These are phyloP conservation scores for Eudyptes chrysolophus DNA, from an alignment of 2,113 vertebrate species.

Conservation along the genomic window DNA sequence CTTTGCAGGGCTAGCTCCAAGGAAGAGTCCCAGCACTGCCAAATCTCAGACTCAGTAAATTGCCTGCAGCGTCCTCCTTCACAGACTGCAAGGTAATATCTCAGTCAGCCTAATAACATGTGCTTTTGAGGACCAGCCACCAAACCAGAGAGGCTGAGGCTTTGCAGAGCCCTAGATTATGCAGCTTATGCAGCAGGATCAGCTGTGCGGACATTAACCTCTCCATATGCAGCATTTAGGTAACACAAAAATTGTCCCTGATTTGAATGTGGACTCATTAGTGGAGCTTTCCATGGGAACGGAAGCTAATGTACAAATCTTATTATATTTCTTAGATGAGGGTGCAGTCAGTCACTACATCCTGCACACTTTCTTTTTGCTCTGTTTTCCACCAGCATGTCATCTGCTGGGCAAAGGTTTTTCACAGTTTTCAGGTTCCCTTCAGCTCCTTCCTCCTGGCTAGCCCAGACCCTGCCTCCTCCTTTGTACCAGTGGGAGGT, in stretches of 20 bases:
- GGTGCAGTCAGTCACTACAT: neutral
- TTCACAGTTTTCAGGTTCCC: neutral
- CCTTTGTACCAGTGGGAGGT: neutral
- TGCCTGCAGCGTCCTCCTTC: neutral
- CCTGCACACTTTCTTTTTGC: neutral
- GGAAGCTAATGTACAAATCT: neutral
- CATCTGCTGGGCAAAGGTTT: neutral
- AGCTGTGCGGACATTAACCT: neutral
- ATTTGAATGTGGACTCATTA: rapidly evolving
- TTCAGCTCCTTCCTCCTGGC: neutral
- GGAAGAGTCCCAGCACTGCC: neutral
- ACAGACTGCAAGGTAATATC: neutral
- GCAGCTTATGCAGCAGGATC: neutral
- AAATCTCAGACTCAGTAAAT: neutral
- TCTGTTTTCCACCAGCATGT: neutral
- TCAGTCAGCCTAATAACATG: neutral
- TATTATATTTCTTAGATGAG: neutral
- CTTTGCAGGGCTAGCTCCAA: neutral
- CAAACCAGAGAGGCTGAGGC: neutral
- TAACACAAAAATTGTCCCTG: neutral
- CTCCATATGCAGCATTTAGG: neutral
- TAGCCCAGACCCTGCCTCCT: neutral
- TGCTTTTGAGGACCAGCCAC: neutral
- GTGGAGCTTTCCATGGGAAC: neutral
- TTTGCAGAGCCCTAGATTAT: neutral